Conservation (phyloP, 2,888 invertebrate species). For the Gisinianus flammeolus region DNA sequence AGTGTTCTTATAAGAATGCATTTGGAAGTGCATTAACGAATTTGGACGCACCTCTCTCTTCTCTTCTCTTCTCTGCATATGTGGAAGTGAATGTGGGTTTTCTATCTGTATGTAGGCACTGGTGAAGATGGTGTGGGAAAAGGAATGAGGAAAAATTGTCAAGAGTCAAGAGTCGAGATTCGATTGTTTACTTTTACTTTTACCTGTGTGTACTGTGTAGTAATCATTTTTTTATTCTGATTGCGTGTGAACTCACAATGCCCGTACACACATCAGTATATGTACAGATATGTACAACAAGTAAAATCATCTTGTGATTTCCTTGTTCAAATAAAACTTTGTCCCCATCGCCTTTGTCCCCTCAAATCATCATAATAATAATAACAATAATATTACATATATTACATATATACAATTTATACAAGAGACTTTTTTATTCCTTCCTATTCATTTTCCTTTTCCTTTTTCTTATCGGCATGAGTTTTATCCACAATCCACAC, state of each 20-base stretch:
- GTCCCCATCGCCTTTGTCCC: background rate
- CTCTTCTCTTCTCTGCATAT: too few relatives aligned
- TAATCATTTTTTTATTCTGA: background rate
- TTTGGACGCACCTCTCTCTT: too few relatives aligned
- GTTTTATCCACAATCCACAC: background rate
- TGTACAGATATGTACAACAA: too few relatives aligned
- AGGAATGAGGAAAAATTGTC: too few relatives aligned
- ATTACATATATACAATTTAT: too few relatives aligned
- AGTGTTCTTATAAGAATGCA: too few relatives aligned
- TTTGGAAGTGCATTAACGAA: too few relatives aligned
- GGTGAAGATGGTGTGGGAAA: too few relatives aligned
- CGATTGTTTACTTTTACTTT: background rate
- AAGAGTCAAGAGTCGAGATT: too few relatives aligned
- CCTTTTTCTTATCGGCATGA: too few relatives aligned
- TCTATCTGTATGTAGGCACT: too few relatives aligned
- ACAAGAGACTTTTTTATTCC: background rate
- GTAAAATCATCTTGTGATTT: background rate
- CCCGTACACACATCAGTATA: background rate
- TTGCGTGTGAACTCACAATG: background rate
- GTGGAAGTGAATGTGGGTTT: too few relatives aligned
- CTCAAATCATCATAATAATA: background rate
- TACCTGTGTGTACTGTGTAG: background rate
- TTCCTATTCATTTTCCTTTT: background rate
- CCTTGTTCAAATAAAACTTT: conserved; percentile 2
- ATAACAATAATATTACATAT: background rate